Evolutionary conservation across 1,140 invertebrate genomes (phyloP).

Genomic region (Listronotus oregonensis): DNA sequence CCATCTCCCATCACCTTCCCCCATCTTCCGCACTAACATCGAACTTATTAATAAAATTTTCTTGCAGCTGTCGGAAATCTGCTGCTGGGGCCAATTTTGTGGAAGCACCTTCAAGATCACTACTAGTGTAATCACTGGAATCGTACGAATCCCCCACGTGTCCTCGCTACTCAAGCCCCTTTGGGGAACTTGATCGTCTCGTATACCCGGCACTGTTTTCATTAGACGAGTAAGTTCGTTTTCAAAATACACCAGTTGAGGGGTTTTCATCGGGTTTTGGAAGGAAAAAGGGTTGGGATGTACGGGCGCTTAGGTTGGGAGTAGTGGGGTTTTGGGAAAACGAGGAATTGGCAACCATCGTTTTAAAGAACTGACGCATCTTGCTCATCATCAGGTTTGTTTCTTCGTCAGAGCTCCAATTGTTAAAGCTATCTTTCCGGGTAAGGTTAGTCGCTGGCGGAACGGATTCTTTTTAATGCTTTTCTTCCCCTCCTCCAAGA

Average conservation of each 20-base stretch:
- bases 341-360: constrained; percentile 74
- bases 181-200: constrained; percentile 87
- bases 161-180: constrained; percentile 90
- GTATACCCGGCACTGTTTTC: constrained; percentile 89
- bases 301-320: constrained; percentile 58
- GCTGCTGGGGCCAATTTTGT: constrained; percentile 75
- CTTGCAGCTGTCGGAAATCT: constrained; percentile 85
- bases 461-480: constrained; percentile 31
- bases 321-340: constrained; percentile 56
- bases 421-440: constrained; percentile 88
- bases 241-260: constrained; percentile 85
- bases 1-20: constrained; percentile 65
- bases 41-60: constrained; percentile 87
- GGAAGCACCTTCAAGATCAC: constrained; percentile 77
- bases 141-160: constrained; percentile 92
- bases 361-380: constrained; percentile 90
- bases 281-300: constrained; percentile 58
- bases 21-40: constrained; percentile 61
- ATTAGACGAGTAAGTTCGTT: constrained; percentile 86
- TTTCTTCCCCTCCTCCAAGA: constrained; percentile 58
- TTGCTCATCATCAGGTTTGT: constrained; percentile 94
- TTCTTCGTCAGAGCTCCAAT: constrained; percentile 92
- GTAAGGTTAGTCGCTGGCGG: constrained; percentile 64
- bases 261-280: constrained; percentile 71
- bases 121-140: constrained; percentile 87